These are phyloP conservation scores for Catharus ustulatus DNA, from an alignment of 2,797 vertebrate species.

Conservation along the genomic window DNA sequence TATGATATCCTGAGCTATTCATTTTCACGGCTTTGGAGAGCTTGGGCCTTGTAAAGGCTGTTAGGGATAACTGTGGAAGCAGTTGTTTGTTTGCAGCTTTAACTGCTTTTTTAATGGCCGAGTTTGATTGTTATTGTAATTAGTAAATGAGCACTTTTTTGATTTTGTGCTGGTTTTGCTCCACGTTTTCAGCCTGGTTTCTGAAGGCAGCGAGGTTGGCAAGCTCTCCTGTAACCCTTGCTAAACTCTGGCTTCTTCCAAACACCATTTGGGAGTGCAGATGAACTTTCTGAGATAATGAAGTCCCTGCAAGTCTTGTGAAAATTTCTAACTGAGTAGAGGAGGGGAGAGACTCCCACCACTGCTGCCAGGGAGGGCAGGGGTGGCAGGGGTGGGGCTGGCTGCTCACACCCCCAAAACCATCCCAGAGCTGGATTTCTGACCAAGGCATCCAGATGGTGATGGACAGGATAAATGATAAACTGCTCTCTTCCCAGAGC, in stretches of 20 bases:
- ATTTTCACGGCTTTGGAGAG: slow-evolving; percentile 33
- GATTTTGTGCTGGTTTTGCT: not conserved
- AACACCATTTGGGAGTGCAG: not conserved
- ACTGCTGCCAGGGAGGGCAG: not conserved
- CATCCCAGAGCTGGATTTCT: not conserved
- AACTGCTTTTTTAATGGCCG: not conserved
- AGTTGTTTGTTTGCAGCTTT: slow-evolving; percentile 36
- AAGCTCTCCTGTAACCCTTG: not conserved
- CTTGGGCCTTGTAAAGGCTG: slow-evolving; percentile 26
- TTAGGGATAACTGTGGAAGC: not conserved
- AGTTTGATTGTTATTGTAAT: slow-evolving; percentile 51
- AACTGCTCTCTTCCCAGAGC: not conserved
- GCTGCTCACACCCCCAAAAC: not conserved
- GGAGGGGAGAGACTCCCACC: not conserved
- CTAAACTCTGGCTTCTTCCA: not conserved
- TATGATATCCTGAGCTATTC: slow-evolving; percentile 50
- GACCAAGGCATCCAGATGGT: not conserved
- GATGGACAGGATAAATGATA: not conserved
- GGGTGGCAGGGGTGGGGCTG: not conserved
- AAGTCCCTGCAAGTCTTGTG: not conserved
- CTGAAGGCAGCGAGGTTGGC: not conserved
- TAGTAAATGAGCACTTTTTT: not conserved
- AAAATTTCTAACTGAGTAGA: not conserved
- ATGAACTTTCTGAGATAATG: not conserved
- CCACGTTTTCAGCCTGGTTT: not conserved